Conservation (phyloP, 1,140 invertebrate genomes). For the Archivesica marissinica region DNA sequence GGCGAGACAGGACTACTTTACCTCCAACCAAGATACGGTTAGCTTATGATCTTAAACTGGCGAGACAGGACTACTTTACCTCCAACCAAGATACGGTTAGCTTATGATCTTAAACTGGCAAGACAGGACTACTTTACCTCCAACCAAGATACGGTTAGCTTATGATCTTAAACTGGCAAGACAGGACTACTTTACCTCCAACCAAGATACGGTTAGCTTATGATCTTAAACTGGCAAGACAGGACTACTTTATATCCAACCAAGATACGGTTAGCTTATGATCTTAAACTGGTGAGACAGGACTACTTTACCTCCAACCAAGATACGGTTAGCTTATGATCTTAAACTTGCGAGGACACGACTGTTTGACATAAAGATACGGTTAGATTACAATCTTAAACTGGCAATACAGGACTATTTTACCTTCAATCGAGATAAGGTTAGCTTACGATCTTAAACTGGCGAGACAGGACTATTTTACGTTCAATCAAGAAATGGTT, state of each 20-base stretch:
- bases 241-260: conserved; percentile 80
- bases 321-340: conserved; percentile 78
- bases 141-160: conserved; percentile 81
- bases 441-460: conserved; percentile 81
- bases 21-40: conserved; percentile 80
- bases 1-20: conserved; percentile 80
- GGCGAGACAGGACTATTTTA: conserved; percentile 80
- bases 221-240: conserved; percentile 79
- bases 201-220: conserved; percentile 81
- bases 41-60: conserved; percentile 80
- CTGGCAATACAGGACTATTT: conserved; percentile 80
- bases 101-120: conserved; percentile 80
- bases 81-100: conserved; percentile 80
- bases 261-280: conserved; percentile 81
- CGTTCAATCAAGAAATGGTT: conserved; percentile 80
- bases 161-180: conserved; percentile 80
- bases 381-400: conserved; percentile 81
- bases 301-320: conserved; percentile 81
- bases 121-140: conserved; percentile 80
- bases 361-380: no score
- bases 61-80: conserved; percentile 80
- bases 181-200: conserved; percentile 80
- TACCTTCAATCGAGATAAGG: conserved; percentile 79
- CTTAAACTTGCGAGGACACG: no score
- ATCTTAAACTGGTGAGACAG: conserved; percentile 80